Evolutionary conservation across 2,113 vertebrate species (phyloP), one percentile per base, ranked within the genome.

Genomic region (Trochalopteron elliotii): DNA sequence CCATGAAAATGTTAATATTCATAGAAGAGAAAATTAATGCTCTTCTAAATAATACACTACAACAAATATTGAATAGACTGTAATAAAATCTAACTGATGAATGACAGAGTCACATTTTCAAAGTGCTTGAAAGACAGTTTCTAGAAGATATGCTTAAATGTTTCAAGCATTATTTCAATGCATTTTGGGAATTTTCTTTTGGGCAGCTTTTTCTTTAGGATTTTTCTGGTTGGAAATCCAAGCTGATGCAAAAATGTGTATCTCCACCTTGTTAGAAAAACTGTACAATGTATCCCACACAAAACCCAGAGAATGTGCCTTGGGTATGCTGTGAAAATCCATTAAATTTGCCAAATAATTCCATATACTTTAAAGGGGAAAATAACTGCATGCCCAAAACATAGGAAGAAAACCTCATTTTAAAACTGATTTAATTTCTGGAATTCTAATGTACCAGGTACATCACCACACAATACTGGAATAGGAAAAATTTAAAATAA

Each of bases 231-330:
- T 52, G 28, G 15, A 88, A 90, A 64, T 59, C 56, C 33, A 68
- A 57, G 19, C 10, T 72, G 33, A 24, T 50, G 7, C 2, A 78
- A 87, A 94, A 70, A 31, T 28, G 0, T 31, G 0, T 17, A n/a
- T 40, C 31, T 78, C 4, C 9, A 37, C 30, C 42, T 45, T 49
- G 18, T 35, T 55, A 63, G 16, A 12, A 75, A 59, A 87, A 42
- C 24, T 53, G 10, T 55, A 27, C 2, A 8, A n/a, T 2, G 1
- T 4, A 47, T n/a, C 4, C 22, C 7, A 72, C 3, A 5, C 21
- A 80, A 80, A 80, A 15, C 16, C 72, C 37, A 56, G 37, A 76
- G 16, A 68, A 85, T 31, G 5, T 49, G n/a, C 1, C 9, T 63
- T 63, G 20, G 14, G 8, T 61, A 63, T 78, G 55, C 2, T 33